Evolutionary conservation across 2,888 invertebrate species (phyloP).

Genomic region (Sarcophaga variegata): DNA sequence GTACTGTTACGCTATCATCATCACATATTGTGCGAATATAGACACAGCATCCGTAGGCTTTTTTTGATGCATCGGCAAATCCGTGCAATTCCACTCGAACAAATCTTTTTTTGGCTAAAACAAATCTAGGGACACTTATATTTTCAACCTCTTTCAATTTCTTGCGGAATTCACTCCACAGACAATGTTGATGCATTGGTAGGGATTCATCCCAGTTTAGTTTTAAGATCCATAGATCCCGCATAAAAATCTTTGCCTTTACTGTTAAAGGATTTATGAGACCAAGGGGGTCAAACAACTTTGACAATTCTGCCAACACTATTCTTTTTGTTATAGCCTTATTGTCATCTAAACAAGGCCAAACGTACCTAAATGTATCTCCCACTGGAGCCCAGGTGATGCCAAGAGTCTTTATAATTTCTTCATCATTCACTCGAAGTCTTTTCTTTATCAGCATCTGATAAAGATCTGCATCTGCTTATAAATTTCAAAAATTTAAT

Average conservation of each 20-base stretch:
- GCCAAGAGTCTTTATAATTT: slow-evolving; percentile 57
- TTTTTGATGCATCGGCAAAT: slow-evolving; percentile 54
- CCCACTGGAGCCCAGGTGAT: slow-evolving; percentile 51
- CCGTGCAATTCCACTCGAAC: slow-evolving; percentile 43
- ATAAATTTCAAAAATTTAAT: slow-evolving; percentile 58
- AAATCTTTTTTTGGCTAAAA: background rate
- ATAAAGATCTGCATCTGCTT: slow-evolving; percentile 52
- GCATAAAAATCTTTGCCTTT: slow-evolving; percentile 58
- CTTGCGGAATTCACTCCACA: slow-evolving; percentile 26
- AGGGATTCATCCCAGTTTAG: slow-evolving; percentile 51
- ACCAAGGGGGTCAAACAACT: slow-evolving; percentile 59
- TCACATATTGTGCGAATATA: slow-evolving; percentile 39
- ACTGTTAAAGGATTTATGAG: slow-evolving; percentile 36
- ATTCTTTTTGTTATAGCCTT: slow-evolving; percentile 50
- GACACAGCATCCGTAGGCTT: slow-evolving; percentile 58
- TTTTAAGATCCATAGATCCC: slow-evolving; percentile 59
- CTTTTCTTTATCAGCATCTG: slow-evolving; percentile 36
- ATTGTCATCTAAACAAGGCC: slow-evolving; percentile 1
- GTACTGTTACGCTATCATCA: slow-evolving; percentile 35
- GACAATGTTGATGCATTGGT: slow-evolving; percentile 27
- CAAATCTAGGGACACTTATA: slow-evolving; percentile 24
- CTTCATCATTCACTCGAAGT: slow-evolving; percentile 47
- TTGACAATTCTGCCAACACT: slow-evolving; percentile 40
- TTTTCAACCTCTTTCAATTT: slow-evolving; percentile 16
- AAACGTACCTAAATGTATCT: slow-evolving; percentile 48